phyloP scores from a whole-genome alignment of 2,113 vertebrate genomes.

The Cololabis saira region DNA sequence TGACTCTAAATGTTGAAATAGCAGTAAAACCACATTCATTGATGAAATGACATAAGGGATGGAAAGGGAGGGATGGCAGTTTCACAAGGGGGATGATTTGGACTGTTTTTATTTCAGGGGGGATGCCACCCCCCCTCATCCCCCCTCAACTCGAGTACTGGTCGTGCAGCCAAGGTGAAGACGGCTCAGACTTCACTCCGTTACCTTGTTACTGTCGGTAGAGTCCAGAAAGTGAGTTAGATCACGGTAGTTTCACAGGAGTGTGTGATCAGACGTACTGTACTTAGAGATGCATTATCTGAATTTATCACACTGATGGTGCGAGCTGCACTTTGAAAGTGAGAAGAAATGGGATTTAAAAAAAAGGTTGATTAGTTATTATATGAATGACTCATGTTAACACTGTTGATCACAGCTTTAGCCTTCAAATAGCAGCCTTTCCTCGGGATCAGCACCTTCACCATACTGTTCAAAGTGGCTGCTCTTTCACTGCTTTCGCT shows the following conservation, averaged over 20 bases:
- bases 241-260: constrained; percentile 38
- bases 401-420: constrained; percentile 52
- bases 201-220: constrained; percentile 55
- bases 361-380: neutral
- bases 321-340: neutral
- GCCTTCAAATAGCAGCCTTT: constrained; percentile 49
- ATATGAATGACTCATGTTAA: constrained; percentile 43
- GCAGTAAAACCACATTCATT: too few relatives aligned
- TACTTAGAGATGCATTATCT: constrained; percentile 19
- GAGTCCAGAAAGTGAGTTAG: constrained; percentile 40
- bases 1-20: too few relatives aligned
- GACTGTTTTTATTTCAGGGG: too few relatives aligned
- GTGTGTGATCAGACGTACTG: constrained; percentile 13
- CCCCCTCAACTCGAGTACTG: too few relatives aligned
- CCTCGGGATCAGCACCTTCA: constrained; percentile 22
- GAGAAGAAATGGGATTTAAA: constrained; percentile 4
- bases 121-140: too few relatives aligned
- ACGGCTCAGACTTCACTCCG: constrained; percentile 4
- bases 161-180: too few relatives aligned
- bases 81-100: too few relatives aligned
- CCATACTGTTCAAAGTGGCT: constrained; percentile 28
- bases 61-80: too few relatives aligned
- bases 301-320: constrained; percentile 26
- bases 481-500: constrained; percentile 54
- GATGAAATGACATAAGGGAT: too few relatives aligned